phyloP scores from a whole-genome alignment of 1,140 invertebrate species.

The Bombus sibiricus region DNA sequence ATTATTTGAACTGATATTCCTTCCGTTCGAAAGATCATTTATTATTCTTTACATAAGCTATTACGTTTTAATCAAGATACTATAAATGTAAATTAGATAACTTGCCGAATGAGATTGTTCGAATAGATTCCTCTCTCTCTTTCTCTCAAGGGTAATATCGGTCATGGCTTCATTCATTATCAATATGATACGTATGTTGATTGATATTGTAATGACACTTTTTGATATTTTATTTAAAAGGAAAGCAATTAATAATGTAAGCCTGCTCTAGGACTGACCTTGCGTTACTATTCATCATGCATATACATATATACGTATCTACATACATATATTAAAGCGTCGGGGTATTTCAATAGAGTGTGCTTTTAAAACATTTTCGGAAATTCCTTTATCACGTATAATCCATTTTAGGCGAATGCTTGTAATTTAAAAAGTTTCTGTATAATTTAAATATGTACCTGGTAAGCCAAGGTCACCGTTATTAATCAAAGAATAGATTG shows the following conservation, averaged over 20 bases:
- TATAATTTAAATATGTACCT: no score
- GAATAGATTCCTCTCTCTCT: background rate
- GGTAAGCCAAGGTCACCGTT: background rate
- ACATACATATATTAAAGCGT: background rate
- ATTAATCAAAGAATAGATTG: background rate
- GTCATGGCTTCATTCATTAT: background rate
- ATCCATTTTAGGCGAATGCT: background rate
- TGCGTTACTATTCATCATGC: background rate
- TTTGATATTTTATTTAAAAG: background rate
- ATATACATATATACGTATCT: background rate
- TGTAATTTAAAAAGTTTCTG: background rate
- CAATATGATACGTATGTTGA: background rate
- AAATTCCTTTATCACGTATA: background rate
- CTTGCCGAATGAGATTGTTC: background rate
- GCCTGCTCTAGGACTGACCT: background rate
- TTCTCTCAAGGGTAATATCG: background rate
- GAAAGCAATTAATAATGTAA: constrained; percentile 1
- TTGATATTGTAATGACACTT: background rate
- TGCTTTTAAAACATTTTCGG: background rate
- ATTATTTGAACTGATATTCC: background rate
- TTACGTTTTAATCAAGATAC: background rate
- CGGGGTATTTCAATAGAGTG: background rate
- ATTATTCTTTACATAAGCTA: background rate
- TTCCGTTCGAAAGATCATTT: background rate
- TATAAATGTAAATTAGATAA: background rate